A percentile compares a stretch with the other conserved stretches of the same genome.
These are phyloP conservation scores for Pollimyrus isidori DNA, from an alignment of 2,113 vertebrate genomes.

Conservation along the genomic window DNA sequence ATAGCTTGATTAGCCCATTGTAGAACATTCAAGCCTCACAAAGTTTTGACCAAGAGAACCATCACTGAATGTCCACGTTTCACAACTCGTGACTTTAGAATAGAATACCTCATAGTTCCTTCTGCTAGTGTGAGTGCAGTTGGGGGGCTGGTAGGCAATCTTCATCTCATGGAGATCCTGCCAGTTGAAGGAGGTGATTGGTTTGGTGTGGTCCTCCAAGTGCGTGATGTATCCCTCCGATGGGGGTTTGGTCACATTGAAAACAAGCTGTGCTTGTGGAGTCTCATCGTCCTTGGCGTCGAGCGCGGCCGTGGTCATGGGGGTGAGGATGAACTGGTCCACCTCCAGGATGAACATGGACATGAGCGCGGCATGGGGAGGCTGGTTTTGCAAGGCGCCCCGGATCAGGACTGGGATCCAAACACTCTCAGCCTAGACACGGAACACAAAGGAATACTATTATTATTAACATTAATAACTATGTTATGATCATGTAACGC, in stretches of 20 bases:
- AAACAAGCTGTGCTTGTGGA: slow-evolving; percentile 40
- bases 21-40: not conserved
- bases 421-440: slow-evolving; percentile 53
- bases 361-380: slow-evolving; percentile 52
- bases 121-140: slow-evolving; percentile 52
- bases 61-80: not conserved
- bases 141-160: slow-evolving; percentile 67
- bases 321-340: slow-evolving; percentile 64
- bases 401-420: slow-evolving; percentile 58
- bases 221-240: slow-evolving; percentile 51
- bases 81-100: not conserved
- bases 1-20: not conserved
- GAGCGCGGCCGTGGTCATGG: slow-evolving; percentile 45
- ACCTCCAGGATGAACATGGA: slow-evolving; percentile 61
- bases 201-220: slow-evolving; percentile 54
- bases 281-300: slow-evolving; percentile 59
- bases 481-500: too few relatives aligned
- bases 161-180: slow-evolving; percentile 64
- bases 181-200: slow-evolving; percentile 55
- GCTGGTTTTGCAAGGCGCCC: slow-evolving; percentile 57
- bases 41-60: not conserved
- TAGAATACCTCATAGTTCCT: slow-evolving; percentile 62
- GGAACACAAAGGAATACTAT: not conserved
- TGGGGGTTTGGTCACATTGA: slow-evolving; percentile 46
- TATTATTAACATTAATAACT: not conserved